These are phyloP conservation scores for Linepithema humile DNA, from an alignment of 1,140 invertebrate genomes.

Conservation along the genomic window DNA sequence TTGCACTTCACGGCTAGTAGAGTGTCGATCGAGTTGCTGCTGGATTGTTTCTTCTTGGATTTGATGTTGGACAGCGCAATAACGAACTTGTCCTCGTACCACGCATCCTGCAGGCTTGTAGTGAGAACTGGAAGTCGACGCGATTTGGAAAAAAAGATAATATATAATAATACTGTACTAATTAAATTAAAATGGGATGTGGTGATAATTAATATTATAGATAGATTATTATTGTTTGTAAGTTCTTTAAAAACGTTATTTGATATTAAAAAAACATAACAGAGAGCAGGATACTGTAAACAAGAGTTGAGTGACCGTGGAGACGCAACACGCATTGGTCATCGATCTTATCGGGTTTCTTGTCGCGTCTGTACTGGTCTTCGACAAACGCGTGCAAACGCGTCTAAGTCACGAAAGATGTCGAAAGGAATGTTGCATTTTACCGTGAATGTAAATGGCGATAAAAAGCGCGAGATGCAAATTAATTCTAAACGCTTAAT, in stretches of 20 bases:
- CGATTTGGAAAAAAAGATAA: conserved; percentile 4
- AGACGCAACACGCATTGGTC: conserved; percentile 30
- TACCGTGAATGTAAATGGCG: not conserved
- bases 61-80: conserved; percentile 87
- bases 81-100: conserved; percentile 86
- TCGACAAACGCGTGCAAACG: conserved; percentile 27
- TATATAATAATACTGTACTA: not conserved
- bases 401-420: not conserved
- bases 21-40: conserved; percentile 84
- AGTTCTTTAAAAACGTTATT: too few species aligned
- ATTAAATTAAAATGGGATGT: too few species aligned
- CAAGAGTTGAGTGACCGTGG: conserved; percentile 63
- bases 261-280: too few species aligned
- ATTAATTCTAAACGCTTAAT: not conserved
- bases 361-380: conserved; percentile 60
- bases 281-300: not conserved
- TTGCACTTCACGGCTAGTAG: conserved; percentile 87
- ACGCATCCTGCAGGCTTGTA: conserved; percentile 85
- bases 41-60: conserved; percentile 84
- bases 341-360: conserved; percentile 70
- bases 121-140: conserved; percentile 83
- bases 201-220: too few species aligned
- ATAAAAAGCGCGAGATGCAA: not conserved
- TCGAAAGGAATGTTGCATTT: conserved; percentile 7
- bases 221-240: too few species aligned